Conservation (phyloP, 2,888 invertebrate species). For the Rambutsinella grinnellia region DNA sequence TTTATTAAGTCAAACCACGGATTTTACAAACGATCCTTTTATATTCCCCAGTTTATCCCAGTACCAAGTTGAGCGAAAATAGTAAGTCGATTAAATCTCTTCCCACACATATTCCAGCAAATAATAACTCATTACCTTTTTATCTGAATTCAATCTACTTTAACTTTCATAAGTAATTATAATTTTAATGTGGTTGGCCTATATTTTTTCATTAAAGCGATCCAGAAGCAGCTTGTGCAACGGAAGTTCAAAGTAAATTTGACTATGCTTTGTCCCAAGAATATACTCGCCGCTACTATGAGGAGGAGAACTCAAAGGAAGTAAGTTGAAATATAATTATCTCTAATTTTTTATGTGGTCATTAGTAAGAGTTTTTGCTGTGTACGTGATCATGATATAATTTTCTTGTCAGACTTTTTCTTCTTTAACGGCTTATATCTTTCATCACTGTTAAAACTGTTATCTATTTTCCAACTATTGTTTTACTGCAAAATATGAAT, state of each 20-base stretch:
- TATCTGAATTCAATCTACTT: too few species aligned
- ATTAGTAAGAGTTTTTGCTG: background rate
- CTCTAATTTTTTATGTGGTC: background rate
- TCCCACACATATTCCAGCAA: too few species aligned
- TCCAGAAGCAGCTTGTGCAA: slow-evolving; percentile 44
- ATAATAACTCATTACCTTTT: too few species aligned
- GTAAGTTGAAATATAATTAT: slow-evolving; percentile 7
- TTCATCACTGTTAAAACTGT: too few species aligned
- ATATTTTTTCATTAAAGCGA: slow-evolving; percentile 10
- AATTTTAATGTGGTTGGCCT: background rate
- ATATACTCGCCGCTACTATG: slow-evolving; percentile 41
- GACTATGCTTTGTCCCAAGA: slow-evolving; percentile 45
- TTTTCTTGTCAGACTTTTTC: background rate
- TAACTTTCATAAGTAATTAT: background rate
- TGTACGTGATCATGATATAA: background rate
- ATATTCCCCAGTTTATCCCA: slow-evolving; percentile 31
- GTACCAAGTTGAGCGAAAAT: slow-evolving; percentile 40
- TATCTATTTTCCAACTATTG: slow-evolving; percentile 8
- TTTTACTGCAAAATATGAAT: background rate
- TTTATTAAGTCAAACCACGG: slow-evolving; percentile 37
- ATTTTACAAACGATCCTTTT: slow-evolving; percentile 40
- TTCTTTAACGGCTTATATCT: background rate
- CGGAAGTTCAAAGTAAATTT: slow-evolving; percentile 47
- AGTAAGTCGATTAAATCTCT: slow-evolving; percentile 15
- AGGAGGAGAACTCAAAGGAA: slow-evolving; percentile 37